Conservation (phyloP, 2,888 invertebrate genomes). For the Drosophila paranaensis region DNA sequence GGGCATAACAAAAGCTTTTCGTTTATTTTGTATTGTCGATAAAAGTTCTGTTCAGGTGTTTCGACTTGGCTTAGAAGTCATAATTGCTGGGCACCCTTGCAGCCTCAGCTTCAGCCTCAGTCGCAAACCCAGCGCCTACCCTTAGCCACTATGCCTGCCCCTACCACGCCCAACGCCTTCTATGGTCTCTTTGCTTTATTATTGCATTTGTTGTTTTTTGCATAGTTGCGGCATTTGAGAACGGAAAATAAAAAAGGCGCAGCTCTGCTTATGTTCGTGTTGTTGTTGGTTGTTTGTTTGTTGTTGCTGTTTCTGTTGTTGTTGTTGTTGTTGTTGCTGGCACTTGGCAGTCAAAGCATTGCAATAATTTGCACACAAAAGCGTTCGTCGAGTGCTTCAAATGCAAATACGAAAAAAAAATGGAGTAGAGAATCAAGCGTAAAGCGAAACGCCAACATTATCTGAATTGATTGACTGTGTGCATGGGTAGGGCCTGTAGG, state of each 20-base stretch:
- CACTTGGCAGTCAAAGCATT: conserved; percentile 77
- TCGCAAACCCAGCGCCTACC: not conserved
- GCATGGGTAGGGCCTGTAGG: not conserved
- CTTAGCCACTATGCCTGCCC: too few relatives aligned
- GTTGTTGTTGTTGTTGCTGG: conserved; percentile 33
- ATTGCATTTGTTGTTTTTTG: conserved; percentile 26
- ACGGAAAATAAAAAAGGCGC: conserved; percentile 1
- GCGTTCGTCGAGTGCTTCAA: conserved; percentile 66
- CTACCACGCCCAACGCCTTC: not conserved
- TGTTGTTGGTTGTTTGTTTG: conserved; percentile 22
- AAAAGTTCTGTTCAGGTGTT: conserved; percentile 31
- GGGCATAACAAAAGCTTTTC: not conserved
- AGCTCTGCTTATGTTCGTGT: not conserved
- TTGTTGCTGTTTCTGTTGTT: conserved; percentile 4
- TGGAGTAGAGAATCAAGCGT: conserved; percentile 26
- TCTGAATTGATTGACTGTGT: conserved; percentile 32
- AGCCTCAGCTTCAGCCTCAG: not conserved
- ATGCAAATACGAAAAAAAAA: conserved; percentile 25
- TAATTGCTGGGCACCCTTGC: conserved; percentile 22
- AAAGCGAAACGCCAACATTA: conserved; percentile 38
- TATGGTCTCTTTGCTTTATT: conserved; percentile 3
- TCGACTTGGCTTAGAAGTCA: conserved; percentile 41
- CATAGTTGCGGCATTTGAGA: conserved; percentile 17
- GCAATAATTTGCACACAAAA: conserved; percentile 69
- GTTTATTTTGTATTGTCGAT: not conserved